A percentile compares a stretch with the other conserved stretches of the same genome.
phyloP scores from a whole-genome alignment of 2,797 vertebrate genomes.

The Clarias fuscus region DNA sequence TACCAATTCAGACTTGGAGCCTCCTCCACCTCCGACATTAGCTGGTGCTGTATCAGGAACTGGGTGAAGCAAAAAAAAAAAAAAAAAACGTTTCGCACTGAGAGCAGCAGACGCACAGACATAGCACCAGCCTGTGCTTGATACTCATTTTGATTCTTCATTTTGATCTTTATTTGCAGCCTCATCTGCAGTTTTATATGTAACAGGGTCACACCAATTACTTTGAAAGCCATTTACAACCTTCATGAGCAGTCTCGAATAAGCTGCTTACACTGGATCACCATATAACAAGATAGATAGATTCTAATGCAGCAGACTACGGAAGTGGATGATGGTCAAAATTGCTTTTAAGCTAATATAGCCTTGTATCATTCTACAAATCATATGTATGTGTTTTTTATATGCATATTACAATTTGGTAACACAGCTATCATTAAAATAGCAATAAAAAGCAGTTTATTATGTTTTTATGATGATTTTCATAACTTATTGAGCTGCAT shows the following conservation, averaged over 20 bases:
- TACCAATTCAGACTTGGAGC: constrained; percentile 92
- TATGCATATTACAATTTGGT: background rate
- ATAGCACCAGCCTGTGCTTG: background rate
- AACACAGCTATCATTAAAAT: background rate
- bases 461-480: constrained; percentile 1
- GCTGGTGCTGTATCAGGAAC: constrained; percentile 90
- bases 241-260: constrained; percentile 30
- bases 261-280: background rate
- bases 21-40: constrained; percentile 92
- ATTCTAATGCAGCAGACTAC: background rate
- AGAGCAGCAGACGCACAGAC: constrained; percentile 10
- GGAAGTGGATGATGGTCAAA: background rate
- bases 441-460: background rate
- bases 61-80: constrained; percentile 64
- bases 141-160: constrained; percentile 6
- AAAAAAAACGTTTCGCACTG: constrained; percentile 3
- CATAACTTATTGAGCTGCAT: background rate
- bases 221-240: constrained; percentile 29
- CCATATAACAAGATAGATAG: background rate
- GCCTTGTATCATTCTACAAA: background rate
- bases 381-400: background rate
- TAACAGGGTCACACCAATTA: constrained; percentile 46
- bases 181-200: constrained; percentile 33
- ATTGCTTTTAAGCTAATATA: background rate
- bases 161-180: constrained; percentile 23